These are phyloP conservation scores for Malurus melanocephalus DNA, from an alignment of 2,113 vertebrate genomes.

Conservation along the genomic window DNA sequence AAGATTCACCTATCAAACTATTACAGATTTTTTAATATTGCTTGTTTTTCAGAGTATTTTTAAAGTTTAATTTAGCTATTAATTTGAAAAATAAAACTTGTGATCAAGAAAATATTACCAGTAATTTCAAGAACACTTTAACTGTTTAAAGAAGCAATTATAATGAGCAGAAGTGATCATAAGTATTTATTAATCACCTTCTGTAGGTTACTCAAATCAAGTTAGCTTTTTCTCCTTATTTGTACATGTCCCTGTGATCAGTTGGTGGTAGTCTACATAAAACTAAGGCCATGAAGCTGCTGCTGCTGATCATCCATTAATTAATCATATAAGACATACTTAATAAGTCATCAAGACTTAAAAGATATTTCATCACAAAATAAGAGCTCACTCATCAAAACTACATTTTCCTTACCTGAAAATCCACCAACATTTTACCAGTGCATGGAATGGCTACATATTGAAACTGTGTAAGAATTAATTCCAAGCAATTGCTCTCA, in stretches of 20 bases:
- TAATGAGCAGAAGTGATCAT: background rate
- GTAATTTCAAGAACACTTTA: background rate
- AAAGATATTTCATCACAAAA: slow-evolving; percentile 4
- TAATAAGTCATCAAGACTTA: background rate
- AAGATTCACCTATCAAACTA: background rate
- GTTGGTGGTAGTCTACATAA: background rate
- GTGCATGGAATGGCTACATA: background rate
- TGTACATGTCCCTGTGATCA: background rate
- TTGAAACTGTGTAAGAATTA: background rate
- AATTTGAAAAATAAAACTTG: background rate
- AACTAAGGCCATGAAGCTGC: background rate
- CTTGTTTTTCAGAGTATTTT: background rate
- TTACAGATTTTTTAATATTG: background rate
- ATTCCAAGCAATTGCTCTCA: background rate
- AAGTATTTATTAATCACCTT: background rate
- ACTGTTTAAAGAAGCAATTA: background rate
- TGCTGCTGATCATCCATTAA: background rate
- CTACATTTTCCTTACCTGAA: background rate
- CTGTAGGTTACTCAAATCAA: background rate
- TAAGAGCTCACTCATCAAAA: background rate
- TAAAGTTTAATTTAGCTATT: background rate
- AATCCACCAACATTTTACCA: background rate
- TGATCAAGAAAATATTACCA: background rate
- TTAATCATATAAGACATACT: background rate
- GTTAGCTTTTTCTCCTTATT: background rate